phyloP scores from a whole-genome alignment of 2,888 invertebrate species.

The Blera fallax region DNA sequence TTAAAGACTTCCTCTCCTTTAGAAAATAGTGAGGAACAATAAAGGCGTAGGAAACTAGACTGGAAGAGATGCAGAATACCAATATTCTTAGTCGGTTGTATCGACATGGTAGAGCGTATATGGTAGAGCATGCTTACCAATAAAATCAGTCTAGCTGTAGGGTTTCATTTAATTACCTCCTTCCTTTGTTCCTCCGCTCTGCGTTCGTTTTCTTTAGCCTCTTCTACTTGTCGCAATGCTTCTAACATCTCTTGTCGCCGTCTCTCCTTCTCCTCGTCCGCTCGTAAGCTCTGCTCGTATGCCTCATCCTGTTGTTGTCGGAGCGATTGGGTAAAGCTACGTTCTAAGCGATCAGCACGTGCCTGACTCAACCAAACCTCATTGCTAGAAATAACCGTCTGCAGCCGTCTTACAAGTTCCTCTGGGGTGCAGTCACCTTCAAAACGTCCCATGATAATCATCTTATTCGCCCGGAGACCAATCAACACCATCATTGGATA shows the following conservation, averaged over 20 bases:
- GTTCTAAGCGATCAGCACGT: slow-evolving; percentile 91
- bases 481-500: slow-evolving; percentile 95
- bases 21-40: no score
- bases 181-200: slow-evolving; percentile 83
- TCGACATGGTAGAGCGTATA: no score
- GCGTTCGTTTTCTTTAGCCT: slow-evolving; percentile 82
- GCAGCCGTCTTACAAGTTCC: slow-evolving; percentile 88
- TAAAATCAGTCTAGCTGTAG: no score
- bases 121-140: no score
- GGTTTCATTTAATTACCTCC: slow-evolving; percentile 76
- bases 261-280: slow-evolving; percentile 97
- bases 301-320: slow-evolving; percentile 97
- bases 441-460: slow-evolving; percentile 95
- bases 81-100: no score
- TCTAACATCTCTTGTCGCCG: slow-evolving; percentile 85
- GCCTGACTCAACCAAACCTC: slow-evolving; percentile 93
- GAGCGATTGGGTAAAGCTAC: slow-evolving; percentile 92
- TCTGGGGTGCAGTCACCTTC: slow-evolving; percentile 91
- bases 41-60: no score
- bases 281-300: slow-evolving; percentile 93
- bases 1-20: no score
- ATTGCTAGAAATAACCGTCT: slow-evolving; percentile 91
- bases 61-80: no score
- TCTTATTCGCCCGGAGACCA: slow-evolving; percentile 93
- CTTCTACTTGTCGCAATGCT: slow-evolving; percentile 83